Conservation (phyloP, 2,113 vertebrate genomes). For the Sebastes schlegelii region DNA sequence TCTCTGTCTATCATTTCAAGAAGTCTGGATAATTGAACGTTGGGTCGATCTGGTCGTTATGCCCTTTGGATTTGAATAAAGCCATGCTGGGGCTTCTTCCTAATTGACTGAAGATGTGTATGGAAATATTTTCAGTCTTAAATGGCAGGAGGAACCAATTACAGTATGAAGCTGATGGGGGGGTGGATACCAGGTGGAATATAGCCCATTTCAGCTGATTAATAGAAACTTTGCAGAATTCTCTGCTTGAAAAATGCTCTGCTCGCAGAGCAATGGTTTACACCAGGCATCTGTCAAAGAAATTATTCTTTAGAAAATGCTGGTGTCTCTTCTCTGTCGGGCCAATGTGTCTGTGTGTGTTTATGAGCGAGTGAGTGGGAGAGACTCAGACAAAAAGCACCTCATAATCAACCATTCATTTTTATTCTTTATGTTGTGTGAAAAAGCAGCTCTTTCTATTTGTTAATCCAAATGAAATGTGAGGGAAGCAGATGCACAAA, state of each 20-base stretch:
- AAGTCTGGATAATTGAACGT: conserved; percentile 34
- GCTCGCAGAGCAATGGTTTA: conserved; percentile 3
- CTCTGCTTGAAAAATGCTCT: conserved; percentile 9
- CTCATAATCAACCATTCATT: conserved; percentile 27
- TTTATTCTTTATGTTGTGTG: conserved; percentile 11
- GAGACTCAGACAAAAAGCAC: conserved; percentile 16
- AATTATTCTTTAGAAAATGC: conserved; percentile 32
- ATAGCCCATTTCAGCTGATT: conserved; percentile 48
- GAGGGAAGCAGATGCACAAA: conserved; percentile 14
- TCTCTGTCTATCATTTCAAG: conserved; percentile 20
- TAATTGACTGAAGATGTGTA: conserved; percentile 58
- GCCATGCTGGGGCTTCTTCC: conserved; percentile 18
- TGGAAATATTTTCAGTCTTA: conserved; percentile 7
- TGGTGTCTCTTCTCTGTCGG: conserved; percentile 18
- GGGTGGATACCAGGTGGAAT: conserved; percentile 35
- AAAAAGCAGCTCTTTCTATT: conserved; percentile 1
- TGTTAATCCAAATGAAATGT: conserved; percentile 13
- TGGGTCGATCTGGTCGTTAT: conserved; percentile 21
- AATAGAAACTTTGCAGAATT: conserved; percentile 27
- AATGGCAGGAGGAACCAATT: conserved; percentile 36
- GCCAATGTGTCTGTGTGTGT: conserved; percentile 22
- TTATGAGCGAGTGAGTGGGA: conserved; percentile 7
- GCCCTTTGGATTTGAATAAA: conserved; percentile 50
- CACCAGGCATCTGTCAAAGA: conserved; percentile 48
- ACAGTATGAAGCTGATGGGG: conserved; percentile 20